Percentiles rank a stretch among this genome's conserved stretches.
Conservation (phyloP, 1,140 invertebrate species). For the Eurosta solidaginis region DNA sequence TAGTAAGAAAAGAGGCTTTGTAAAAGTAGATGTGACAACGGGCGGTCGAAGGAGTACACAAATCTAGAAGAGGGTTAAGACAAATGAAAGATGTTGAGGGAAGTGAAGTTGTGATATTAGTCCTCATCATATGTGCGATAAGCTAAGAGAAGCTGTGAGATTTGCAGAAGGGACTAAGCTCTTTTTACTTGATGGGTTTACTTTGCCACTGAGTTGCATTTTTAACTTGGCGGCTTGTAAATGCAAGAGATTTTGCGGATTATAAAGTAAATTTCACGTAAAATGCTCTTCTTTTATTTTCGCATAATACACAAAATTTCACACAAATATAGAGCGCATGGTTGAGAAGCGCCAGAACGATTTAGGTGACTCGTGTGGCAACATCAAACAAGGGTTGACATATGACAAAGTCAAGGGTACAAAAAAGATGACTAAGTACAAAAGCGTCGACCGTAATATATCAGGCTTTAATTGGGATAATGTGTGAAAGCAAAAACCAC, state of each 20-base stretch:
- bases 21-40: background rate
- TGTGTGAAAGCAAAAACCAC: background rate
- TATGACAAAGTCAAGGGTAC: background rate
- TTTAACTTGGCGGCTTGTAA: background rate
- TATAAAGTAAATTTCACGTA: slow-evolving; percentile 2
- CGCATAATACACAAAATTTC: background rate
- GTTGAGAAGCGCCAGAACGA: background rate
- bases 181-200: background rate
- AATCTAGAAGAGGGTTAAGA: background rate
- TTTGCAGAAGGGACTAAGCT: background rate
- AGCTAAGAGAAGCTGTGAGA: background rate
- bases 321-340: background rate
- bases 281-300: background rate
- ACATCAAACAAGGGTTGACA: background rate
- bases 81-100: too few relatives aligned
- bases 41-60: background rate
- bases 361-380: background rate
- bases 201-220: background rate
- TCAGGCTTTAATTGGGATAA: slow-evolving; percentile 26
- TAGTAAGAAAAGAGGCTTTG: background rate
- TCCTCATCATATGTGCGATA: too few relatives aligned
- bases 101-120: too few relatives aligned
- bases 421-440: background rate
- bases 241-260: background rate
- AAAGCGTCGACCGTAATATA: background rate